A percentile compares a stretch with the other conserved stretches of the same genome.
phyloP scores from a whole-genome alignment of 2,113 vertebrate genomes.

The Phrynosoma blainvillii region DNA sequence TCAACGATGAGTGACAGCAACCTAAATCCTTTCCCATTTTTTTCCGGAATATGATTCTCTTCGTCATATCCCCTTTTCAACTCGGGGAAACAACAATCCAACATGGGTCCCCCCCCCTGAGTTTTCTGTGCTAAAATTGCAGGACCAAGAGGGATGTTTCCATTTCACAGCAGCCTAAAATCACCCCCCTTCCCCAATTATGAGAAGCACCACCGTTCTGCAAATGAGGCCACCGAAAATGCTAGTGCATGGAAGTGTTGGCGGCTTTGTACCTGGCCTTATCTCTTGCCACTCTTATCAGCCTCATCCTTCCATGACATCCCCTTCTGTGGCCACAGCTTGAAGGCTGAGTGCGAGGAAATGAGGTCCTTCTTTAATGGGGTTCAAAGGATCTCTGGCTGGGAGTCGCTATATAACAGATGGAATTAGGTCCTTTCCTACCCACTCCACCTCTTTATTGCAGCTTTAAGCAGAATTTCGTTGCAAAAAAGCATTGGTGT shows the following conservation, averaged over 20 bases:
- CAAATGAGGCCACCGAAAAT: background rate
- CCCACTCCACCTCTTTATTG: background rate
- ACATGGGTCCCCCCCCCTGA: no score
- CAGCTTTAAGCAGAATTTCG: constrained; percentile 12
- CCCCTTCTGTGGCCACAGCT: background rate
- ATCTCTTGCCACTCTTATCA: background rate
- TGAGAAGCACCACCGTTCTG: background rate
- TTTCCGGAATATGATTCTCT: no score
- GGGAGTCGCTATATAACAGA: background rate
- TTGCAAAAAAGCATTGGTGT: no score
- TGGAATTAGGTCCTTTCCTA: background rate
- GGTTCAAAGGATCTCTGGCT: background rate
- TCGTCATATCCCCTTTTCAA: background rate
- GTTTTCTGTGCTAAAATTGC: background rate
- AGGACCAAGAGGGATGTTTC: background rate
- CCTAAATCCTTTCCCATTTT: no score
- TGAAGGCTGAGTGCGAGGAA: background rate
- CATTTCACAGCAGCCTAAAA: background rate
- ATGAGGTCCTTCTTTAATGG: background rate
- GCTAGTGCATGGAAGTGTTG: background rate
- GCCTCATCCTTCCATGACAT: background rate
- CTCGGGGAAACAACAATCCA: background rate
- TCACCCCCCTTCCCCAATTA: background rate
- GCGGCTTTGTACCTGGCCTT: background rate
- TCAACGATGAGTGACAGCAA: no score